Conservation (phyloP, 2,797 vertebrate genomes). For the Rhinoraja longicauda region DNA sequence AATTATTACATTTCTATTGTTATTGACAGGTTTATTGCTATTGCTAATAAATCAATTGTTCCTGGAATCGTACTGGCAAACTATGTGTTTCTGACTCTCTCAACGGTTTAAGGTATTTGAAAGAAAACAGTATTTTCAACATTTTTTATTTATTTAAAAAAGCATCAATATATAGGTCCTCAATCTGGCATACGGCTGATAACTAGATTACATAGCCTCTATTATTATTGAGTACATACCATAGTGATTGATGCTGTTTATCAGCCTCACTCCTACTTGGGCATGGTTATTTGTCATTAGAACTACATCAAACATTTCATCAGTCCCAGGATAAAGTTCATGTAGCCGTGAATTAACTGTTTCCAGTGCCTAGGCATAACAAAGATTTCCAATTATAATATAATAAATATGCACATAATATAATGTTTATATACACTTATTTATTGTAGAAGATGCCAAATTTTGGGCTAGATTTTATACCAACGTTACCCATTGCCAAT, state of each 20-base stretch:
- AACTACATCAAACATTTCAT: slow-evolving; percentile 92
- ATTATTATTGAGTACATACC: slow-evolving; percentile 57
- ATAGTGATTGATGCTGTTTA: slow-evolving; percentile 96
- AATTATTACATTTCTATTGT: not conserved
- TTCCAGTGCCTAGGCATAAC: slow-evolving; percentile 72
- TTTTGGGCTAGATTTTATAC: not conserved
- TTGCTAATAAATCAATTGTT: not conserved
- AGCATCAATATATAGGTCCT: not conserved
- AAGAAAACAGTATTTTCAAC: not conserved
- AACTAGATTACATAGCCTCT: not conserved
- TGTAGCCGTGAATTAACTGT: slow-evolving; percentile 76
- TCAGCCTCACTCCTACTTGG: slow-evolving; percentile 90
- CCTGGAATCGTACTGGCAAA: not conserved
- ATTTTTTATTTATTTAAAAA: not conserved
- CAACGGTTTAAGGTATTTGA: not conserved
- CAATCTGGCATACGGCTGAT: not conserved
- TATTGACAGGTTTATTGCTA: not conserved
- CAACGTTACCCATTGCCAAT: not conserved
- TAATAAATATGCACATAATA: not conserved
- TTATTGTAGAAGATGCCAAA: not conserved
- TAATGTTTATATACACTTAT: not conserved
- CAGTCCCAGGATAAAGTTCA: slow-evolving; percentile 78
- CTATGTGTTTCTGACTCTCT: not conserved
- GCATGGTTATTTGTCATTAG: slow-evolving; percentile 97
- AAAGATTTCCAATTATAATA: slow-evolving; percentile 1